These are phyloP conservation scores for Dascillus cervinus DNA, from an alignment of 2,888 invertebrate species.

Conservation along the genomic window DNA sequence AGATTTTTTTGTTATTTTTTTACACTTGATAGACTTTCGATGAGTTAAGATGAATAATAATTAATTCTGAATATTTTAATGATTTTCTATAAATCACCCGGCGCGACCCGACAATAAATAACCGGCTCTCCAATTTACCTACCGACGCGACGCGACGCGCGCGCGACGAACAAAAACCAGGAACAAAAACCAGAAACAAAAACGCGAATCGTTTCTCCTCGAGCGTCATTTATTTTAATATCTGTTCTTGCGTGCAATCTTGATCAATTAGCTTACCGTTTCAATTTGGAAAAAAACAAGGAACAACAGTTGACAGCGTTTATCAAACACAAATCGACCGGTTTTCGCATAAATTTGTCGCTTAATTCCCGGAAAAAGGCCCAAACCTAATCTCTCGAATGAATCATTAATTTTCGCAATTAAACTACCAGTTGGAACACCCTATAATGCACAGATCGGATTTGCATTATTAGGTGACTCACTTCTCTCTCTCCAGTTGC, in stretches of 20 bases:
- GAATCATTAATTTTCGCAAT: too few species aligned
- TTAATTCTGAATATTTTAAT: conserved; percentile 20
- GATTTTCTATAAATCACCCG: conserved; percentile 18
- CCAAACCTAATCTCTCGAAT: too few species aligned
- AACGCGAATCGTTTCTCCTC: neutral
- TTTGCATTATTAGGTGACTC: too few species aligned
- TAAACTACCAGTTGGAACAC: too few species aligned
- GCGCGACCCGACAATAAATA: conserved; percentile 15
- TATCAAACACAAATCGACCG: too few species aligned
- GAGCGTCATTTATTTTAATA: neutral
- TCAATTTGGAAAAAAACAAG: too few species aligned
- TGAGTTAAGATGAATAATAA: conserved; percentile 15
- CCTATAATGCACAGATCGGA: too few species aligned
- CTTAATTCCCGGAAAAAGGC: too few species aligned
- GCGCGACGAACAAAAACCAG: neutral
- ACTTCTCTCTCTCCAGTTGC: too few species aligned
- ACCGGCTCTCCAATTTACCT: conserved; percentile 4
- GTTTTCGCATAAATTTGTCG: too few species aligned
- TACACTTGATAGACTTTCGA: conserved; percentile 17
- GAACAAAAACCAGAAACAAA: neutral
- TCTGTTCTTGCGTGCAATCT: neutral
- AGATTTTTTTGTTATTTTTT: conserved; percentile 15
- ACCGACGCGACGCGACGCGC: neutral
- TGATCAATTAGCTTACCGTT: too few species aligned
- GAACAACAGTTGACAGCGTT: too few species aligned